Conservation (phyloP, 92 coral and sea anemone genomes). For the Phenganax stokvisi region DNA sequence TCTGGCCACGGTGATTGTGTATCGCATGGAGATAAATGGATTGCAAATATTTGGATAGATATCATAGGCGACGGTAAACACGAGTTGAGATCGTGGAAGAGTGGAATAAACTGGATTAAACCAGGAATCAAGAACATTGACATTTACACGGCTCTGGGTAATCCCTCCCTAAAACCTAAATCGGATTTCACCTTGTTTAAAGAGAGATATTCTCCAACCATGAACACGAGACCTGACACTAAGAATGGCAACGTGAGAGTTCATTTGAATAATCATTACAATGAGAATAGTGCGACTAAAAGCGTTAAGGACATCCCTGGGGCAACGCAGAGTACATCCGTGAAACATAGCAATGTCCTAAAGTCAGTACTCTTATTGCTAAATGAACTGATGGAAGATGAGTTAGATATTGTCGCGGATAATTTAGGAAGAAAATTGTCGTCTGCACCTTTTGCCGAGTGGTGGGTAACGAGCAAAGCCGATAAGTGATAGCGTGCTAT, state of each 20-base stretch:
- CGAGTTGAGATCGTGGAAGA: conserved; percentile 77
- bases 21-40: conserved; percentile 87
- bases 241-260: conserved; percentile 42
- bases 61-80: conserved; percentile 72
- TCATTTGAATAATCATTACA: conserved; percentile 4
- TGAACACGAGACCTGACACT: conserved; percentile 38
- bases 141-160: conserved; percentile 50
- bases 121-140: conserved; percentile 56
- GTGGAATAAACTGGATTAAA: conserved; percentile 72
- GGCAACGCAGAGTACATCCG: not conserved
- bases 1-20: conserved; percentile 86
- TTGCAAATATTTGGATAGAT: conserved; percentile 83
- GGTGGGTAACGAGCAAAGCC: too few relatives aligned
- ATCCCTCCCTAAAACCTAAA: conserved; percentile 35
- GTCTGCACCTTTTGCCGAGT: not conserved
- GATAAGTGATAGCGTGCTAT: too few relatives aligned
- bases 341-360: conserved; percentile 47
- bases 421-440: conserved; percentile 59
- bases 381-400: conserved; percentile 84
- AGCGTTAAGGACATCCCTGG: not conserved
- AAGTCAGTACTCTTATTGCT: conserved; percentile 72
- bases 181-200: conserved; percentile 42
- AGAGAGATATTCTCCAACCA: conserved; percentile 60
- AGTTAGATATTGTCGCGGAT: conserved; percentile 77
- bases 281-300: not conserved